Conservation (phyloP, 2,888 invertebrate genomes). For the Byasa hedistus region DNA sequence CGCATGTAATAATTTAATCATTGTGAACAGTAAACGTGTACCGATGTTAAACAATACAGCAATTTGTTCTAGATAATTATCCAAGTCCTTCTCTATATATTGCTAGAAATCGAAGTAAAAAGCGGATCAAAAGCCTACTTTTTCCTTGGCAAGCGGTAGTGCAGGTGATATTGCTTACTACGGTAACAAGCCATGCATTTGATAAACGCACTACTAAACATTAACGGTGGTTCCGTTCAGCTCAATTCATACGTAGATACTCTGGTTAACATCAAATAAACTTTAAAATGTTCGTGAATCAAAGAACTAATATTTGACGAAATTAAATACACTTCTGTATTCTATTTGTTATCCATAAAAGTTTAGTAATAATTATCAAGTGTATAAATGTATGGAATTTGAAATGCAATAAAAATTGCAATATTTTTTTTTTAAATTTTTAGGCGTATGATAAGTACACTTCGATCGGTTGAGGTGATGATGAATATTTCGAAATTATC, state of each 20-base stretch:
- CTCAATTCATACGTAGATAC: not conserved
- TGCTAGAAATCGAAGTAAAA: slow-evolving; percentile 25
- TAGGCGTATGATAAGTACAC: no score
- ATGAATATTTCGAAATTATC: no score
- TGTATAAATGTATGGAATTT: no score
- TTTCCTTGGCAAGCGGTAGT: slow-evolving; percentile 23
- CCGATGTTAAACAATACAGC: not conserved
- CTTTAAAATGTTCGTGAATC: not conserved
- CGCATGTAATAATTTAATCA: no score
- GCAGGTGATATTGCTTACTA: slow-evolving; percentile 18
- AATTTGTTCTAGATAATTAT: slow-evolving; percentile 11
- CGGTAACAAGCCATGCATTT: slow-evolving; percentile 19
- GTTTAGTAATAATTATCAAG: no score
- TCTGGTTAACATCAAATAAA: not conserved
- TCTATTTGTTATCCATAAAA: no score
- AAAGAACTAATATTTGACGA: not conserved
- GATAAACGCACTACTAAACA: slow-evolving; percentile 42
- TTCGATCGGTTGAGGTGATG: no score
- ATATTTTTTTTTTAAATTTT: no score
- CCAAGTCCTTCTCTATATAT: slow-evolving; percentile 4
- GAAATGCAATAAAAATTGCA: no score
- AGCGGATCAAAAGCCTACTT: slow-evolving; percentile 27
- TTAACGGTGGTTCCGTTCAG: slow-evolving; percentile 43
- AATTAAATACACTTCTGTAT: no score
- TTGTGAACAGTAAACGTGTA: no score